phyloP scores from a whole-genome alignment of 2,797 vertebrate genomes.

The Trichosurus vulpecula region DNA sequence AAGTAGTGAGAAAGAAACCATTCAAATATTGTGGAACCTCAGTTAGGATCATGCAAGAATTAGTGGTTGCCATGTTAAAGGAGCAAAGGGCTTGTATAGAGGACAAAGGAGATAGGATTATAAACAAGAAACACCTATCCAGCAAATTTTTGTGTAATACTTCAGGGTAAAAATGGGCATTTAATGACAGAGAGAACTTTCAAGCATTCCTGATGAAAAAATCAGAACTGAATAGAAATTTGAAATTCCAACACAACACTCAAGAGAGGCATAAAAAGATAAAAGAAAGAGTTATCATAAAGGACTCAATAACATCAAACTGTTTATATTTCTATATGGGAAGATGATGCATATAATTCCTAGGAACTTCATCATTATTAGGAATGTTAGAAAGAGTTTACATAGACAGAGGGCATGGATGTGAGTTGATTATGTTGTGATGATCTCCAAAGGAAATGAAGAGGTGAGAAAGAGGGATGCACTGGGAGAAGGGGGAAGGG shows the following conservation, averaged over 20 bases:
- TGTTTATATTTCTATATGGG: neutral
- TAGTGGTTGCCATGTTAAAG: neutral
- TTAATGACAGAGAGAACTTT: neutral
- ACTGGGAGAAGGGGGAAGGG: neutral
- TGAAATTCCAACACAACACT: neutral
- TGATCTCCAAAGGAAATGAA: neutral
- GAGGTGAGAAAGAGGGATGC: neutral
- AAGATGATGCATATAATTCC: neutral
- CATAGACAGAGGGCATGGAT: neutral
- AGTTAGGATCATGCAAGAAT: neutral
- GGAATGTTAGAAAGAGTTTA: neutral
- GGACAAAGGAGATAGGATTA: neutral
- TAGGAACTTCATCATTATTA: neutral
- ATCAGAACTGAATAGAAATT: neutral
- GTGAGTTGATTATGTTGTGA: neutral
- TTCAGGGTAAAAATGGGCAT: neutral
- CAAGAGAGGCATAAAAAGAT: neutral
- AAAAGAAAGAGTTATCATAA: neutral
- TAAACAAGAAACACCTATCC: neutral
- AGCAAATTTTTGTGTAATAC: neutral
- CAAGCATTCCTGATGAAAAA: neutral
- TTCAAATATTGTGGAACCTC: neutral
- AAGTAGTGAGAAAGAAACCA: neutral
- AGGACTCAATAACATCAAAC: neutral
- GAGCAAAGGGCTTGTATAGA: neutral